phyloP scores from a whole-genome alignment of 2,888 invertebrate species.

The Boloria selene region DNA sequence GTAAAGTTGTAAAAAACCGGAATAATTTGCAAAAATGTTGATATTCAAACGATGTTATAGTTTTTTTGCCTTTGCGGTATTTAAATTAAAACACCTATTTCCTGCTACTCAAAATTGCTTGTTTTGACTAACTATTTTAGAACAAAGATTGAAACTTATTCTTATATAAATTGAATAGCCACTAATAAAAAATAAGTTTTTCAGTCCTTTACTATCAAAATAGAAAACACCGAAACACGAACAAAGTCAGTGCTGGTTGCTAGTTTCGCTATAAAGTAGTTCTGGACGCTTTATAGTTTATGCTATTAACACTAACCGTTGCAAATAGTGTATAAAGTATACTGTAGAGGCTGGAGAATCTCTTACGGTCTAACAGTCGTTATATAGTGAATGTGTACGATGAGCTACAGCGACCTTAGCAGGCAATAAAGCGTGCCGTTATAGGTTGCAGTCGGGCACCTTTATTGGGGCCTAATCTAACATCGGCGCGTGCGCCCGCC shows the following conservation, averaged over 20 bases:
- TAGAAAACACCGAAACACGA: too few relatives aligned
- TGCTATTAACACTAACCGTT: neutral
- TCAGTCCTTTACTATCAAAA: too few relatives aligned
- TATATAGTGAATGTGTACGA: conserved; percentile 28
- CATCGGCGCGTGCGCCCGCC: conserved; percentile 50
- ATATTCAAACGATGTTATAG: neutral
- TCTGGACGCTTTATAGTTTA: neutral
- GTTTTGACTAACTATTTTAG: too few relatives aligned
- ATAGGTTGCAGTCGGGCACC: conserved; percentile 45
- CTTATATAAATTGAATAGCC: too few relatives aligned
- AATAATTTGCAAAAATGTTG: neutral
- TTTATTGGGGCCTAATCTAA: conserved; percentile 51
- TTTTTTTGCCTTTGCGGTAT: neutral
- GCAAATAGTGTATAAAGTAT: neutral
- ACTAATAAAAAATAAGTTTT: too few relatives aligned
- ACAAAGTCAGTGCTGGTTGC: too few relatives aligned
- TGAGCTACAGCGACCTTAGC: conserved; percentile 40
- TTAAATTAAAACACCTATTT: neutral
- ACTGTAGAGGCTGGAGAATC: neutral
- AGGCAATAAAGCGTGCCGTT: conserved; percentile 44
- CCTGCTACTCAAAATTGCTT: too few relatives aligned
- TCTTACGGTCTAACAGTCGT: neutral
- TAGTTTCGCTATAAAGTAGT: conserved; percentile 1
- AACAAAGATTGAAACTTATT: too few relatives aligned
- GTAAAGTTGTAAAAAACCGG: neutral